phyloP scores from a whole-genome alignment of 2,113 vertebrate genomes.

The Corythornis vintsioides region DNA sequence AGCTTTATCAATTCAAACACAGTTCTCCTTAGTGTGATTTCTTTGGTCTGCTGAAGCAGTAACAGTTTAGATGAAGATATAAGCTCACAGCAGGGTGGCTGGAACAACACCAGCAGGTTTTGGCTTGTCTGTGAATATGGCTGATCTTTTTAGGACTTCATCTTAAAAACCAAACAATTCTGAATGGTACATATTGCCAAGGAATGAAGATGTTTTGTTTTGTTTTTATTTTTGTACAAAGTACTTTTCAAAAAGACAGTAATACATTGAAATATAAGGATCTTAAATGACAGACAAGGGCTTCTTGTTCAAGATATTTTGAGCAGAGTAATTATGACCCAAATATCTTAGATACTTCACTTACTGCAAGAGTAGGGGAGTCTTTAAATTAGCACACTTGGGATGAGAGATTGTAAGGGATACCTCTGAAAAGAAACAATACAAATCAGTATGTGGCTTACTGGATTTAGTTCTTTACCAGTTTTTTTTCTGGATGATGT shows the following conservation, averaged over 20 bases:
- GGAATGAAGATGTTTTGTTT: neutral
- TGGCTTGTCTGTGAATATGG: slow-evolving; percentile 23
- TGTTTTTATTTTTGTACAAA: neutral
- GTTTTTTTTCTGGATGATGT: neutral
- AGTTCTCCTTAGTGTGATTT: neutral
- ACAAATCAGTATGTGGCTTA: neutral
- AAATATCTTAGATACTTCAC: neutral
- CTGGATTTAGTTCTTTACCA: neutral
- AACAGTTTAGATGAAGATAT: neutral
- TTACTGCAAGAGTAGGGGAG: neutral
- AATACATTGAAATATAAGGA: neutral
- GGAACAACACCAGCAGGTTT: neutral
- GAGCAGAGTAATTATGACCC: neutral
- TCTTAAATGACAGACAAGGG: neutral
- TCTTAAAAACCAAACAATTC: neutral
- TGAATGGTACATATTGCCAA: neutral
- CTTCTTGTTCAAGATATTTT: neutral
- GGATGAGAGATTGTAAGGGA: neutral
- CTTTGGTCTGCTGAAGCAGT: neutral
- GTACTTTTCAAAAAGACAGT: neutral
- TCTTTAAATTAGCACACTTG: neutral
- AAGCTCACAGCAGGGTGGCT: neutral
- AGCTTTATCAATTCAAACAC: neutral
- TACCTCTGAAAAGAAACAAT: neutral
- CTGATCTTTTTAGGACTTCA: neutral